Percentiles rank a stretch among this genome's conserved stretches.
Conservation (phyloP, 2,888 invertebrate genomes). For the Rapana venosa region DNA sequence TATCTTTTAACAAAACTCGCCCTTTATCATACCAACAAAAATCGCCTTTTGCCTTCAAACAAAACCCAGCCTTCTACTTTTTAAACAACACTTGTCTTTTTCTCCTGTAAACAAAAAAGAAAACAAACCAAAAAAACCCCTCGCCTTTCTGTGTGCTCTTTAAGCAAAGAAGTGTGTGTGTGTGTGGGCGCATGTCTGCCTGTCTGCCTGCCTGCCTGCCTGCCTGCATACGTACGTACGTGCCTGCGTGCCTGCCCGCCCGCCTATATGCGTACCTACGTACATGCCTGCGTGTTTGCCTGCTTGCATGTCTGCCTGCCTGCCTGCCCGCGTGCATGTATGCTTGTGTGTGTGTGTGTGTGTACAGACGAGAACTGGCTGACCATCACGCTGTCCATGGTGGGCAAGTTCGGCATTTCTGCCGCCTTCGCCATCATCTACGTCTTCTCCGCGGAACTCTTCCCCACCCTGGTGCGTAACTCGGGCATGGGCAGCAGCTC, state of each 20-base stretch:
- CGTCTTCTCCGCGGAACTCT: conserved; percentile 59
- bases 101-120: too few species aligned
- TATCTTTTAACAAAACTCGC: too few species aligned
- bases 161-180: too few species aligned
- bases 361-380: conserved; percentile 48
- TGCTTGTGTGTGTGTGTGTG: background rate
- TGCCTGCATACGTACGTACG: background rate
- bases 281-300: background rate
- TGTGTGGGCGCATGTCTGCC: too few species aligned
- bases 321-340: background rate
- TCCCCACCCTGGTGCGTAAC: conserved; percentile 62
- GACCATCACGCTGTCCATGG: conserved; percentile 57
- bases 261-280: background rate
- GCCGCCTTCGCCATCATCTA: conserved; percentile 62
- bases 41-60: too few species aligned
- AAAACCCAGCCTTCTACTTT: too few species aligned
- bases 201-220: background rate
- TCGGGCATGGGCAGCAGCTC: conserved; percentile 62
- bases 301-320: background rate
- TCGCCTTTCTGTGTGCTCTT: too few species aligned
- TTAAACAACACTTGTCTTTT: too few species aligned
- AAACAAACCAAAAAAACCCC: too few species aligned
- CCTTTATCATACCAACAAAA: too few species aligned
- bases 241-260: background rate
- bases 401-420: conserved; percentile 62